Evolutionary conservation across 2,888 invertebrate species (phyloP).

Genomic region (Pandemis heparana): DNA sequence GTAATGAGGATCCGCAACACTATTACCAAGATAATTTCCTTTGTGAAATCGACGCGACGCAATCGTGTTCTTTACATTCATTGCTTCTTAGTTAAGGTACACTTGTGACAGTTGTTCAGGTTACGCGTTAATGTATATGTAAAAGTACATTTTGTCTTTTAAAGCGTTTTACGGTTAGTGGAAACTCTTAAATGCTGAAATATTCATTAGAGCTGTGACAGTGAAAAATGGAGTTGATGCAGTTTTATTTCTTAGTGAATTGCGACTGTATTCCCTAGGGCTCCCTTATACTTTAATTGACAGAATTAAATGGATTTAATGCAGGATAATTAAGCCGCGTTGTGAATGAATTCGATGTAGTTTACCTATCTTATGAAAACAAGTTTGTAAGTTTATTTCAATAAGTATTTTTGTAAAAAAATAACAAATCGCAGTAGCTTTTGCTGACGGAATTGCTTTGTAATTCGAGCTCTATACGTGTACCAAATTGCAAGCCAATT

Average conservation of each 20-base stretch:
- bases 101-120: not conserved
- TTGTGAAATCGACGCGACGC: not conserved
- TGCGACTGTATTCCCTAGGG: not conserved
- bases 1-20: slow-evolving; percentile 20
- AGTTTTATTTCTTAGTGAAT: slow-evolving; percentile 25
- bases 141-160: not conserved
- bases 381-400: too few relatives aligned
- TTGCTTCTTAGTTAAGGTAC: not conserved
- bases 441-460: too few relatives aligned
- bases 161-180: not conserved
- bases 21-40: slow-evolving; percentile 13
- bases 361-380: too few relatives aligned
- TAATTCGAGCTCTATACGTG: too few relatives aligned
- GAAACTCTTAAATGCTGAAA: slow-evolving; percentile 7
- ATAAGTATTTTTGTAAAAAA: too few relatives aligned
- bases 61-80: not conserved
- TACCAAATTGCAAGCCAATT: too few relatives aligned
- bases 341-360: too few relatives aligned
- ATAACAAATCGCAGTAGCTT: too few relatives aligned
- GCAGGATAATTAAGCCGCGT: too few relatives aligned
- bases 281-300: not conserved
- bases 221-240: slow-evolving; percentile 27
- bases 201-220: slow-evolving; percentile 37
- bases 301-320: not conserved
- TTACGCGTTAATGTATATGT: not conserved